A percentile compares a stretch with the other conserved stretches of the same genome.
phyloP scores from a whole-genome alignment of 2,797 vertebrate genomes.

The Mionectes olivaceus region DNA sequence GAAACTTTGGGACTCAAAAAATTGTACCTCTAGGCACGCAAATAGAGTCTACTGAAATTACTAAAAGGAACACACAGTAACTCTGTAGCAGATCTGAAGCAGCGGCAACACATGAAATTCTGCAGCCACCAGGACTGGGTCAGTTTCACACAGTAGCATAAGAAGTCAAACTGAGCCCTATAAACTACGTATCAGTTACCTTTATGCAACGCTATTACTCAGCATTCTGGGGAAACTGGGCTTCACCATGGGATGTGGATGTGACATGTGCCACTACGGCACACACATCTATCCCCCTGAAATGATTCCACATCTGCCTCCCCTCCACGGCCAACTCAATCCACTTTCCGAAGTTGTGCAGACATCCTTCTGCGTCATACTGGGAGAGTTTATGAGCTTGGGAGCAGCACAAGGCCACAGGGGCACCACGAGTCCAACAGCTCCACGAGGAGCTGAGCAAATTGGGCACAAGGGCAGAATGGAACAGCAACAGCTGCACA shows the following conservation, averaged over 20 bases:
- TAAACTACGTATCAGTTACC: background rate
- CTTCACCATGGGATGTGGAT: background rate
- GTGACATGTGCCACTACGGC: background rate
- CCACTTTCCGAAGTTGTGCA: background rate
- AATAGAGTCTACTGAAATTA: background rate
- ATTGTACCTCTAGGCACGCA: background rate
- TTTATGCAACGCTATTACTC: background rate
- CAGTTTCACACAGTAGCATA: background rate
- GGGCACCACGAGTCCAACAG: background rate
- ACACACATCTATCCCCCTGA: background rate
- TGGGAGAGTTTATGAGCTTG: background rate
- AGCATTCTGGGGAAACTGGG: background rate
- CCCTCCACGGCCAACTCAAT: background rate
- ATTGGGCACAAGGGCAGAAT: background rate
- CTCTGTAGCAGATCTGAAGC: background rate
- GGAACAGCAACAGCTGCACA: background rate
- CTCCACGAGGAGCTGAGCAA: fast-evolving
- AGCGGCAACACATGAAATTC: background rate
- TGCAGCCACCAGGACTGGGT: background rate
- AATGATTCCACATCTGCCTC: background rate
- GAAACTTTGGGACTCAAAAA: background rate
- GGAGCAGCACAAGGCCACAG: background rate
- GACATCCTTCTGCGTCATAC: fast-evolving
- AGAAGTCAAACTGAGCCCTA: background rate
- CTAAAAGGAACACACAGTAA: background rate